Evolutionary conservation across 2,797 vertebrate species (phyloP).

Genomic region (Coccyzus lansbergi): DNA sequence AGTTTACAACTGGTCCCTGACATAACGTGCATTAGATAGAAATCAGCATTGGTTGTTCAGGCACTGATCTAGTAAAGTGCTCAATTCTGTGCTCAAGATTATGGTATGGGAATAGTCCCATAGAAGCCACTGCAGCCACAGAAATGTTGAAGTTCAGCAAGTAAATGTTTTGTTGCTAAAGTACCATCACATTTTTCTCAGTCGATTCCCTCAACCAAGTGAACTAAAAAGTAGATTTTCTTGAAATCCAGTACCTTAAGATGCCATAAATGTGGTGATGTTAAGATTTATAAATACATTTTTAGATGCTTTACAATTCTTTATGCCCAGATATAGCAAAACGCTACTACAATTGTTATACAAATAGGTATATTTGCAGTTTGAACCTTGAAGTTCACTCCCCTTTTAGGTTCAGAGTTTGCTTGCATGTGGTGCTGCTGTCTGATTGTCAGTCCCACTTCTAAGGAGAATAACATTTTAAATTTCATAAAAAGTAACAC

Average conservation of each 20-base stretch:
- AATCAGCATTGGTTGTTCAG: constrained; percentile 46
- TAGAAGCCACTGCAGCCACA: constrained; percentile 4
- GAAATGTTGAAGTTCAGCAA: constrained; percentile 24
- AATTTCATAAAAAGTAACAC: background rate
- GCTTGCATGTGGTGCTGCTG: background rate
- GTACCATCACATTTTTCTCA: background rate
- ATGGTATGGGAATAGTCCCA: constrained; percentile 31
- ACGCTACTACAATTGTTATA: background rate
- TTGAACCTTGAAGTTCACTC: background rate
- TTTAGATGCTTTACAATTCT: background rate
- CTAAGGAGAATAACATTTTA: background rate
- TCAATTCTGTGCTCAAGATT: constrained; percentile 57
- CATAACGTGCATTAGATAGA: constrained; percentile 42
- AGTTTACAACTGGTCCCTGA: constrained; percentile 44
- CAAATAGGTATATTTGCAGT: background rate
- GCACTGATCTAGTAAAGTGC: constrained; percentile 44
- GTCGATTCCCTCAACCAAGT: background rate
- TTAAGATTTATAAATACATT: background rate
- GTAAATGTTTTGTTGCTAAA: background rate
- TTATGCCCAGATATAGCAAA: background rate
- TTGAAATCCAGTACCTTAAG: background rate
- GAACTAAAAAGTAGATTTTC: background rate
- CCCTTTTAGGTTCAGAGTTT: background rate
- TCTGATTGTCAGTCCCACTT: background rate
- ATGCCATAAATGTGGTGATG: background rate